A percentile compares a stretch with the other conserved stretches of the same genome.
Conservation (phyloP, 2,797 vertebrate species). For the Cottoperca gobio region DNA sequence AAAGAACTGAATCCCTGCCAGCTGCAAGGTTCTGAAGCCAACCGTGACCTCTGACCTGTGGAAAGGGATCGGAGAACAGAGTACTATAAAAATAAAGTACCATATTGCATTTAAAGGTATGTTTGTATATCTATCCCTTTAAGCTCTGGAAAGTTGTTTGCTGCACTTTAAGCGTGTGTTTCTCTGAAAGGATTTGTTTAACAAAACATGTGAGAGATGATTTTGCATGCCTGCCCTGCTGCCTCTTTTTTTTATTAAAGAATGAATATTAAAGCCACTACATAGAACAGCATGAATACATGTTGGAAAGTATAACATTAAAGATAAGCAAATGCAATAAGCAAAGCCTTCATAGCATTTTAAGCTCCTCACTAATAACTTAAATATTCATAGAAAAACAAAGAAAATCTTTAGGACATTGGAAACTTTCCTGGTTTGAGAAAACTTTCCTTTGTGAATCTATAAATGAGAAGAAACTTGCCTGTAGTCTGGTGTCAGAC, state of each 20-base stretch:
- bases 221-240: constrained; percentile 48
- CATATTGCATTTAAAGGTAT: background rate
- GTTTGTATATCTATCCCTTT: background rate
- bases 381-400: background rate
- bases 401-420: background rate
- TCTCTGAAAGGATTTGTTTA: constrained; percentile 51
- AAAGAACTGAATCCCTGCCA: background rate
- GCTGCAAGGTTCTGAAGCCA: background rate
- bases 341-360: background rate
- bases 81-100: background rate
- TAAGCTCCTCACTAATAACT: no score
- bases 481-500: constrained; percentile 6
- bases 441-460: background rate
- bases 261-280: background rate
- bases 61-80: background rate
- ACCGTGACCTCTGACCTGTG: constrained; percentile 33
- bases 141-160: background rate
- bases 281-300: background rate
- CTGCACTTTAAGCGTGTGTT: background rate
- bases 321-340: background rate
- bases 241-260: background rate
- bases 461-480: constrained; percentile 12
- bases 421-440: background rate
- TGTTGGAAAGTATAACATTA: no score
- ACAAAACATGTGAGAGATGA: constrained; percentile 36